phyloP scores from a whole-genome alignment of 1,140 invertebrate species.

The Aphelinus atriplicis region DNA sequence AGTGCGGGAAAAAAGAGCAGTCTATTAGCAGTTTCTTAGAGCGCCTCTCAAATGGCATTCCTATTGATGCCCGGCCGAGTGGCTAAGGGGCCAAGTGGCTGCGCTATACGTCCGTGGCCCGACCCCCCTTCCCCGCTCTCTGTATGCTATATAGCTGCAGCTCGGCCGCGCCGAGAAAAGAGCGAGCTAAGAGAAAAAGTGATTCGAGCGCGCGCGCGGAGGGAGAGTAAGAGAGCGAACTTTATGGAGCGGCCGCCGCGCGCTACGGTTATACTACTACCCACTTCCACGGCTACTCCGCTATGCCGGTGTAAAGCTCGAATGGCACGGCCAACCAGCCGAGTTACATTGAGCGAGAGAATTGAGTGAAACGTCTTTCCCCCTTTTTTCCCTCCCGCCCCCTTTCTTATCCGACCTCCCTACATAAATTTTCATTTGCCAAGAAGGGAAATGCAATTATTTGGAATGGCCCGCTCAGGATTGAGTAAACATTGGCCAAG shows the following conservation, averaged over 20 bases:
- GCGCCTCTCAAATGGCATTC: constrained; percentile 54
- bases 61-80: constrained; percentile 49
- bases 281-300: too few species aligned
- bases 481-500: neutral
- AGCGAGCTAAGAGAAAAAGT: constrained; percentile 25
- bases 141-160: too few species aligned
- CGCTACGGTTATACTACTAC: constrained; percentile 23
- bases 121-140: constrained; percentile 34
- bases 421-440: constrained; percentile 9
- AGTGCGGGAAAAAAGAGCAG: constrained; percentile 36
- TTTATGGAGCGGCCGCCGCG: constrained; percentile 53
- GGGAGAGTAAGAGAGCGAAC: constrained; percentile 43
- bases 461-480: constrained; percentile 5
- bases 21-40: constrained; percentile 61
- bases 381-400: neutral
- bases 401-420: neutral
- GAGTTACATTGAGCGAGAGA: constrained; percentile 33
- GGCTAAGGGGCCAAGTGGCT: constrained; percentile 22
- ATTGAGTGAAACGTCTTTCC: constrained; percentile 27
- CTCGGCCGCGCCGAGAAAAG: neutral
- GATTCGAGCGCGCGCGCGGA: constrained; percentile 9
- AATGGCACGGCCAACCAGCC: neutral
- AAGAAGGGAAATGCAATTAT: constrained; percentile 12
- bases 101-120: too few species aligned
- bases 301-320: neutral